These are phyloP conservation scores for Carcharodon carcharias DNA, from an alignment of 2,797 vertebrate genomes.

Conservation along the genomic window DNA sequence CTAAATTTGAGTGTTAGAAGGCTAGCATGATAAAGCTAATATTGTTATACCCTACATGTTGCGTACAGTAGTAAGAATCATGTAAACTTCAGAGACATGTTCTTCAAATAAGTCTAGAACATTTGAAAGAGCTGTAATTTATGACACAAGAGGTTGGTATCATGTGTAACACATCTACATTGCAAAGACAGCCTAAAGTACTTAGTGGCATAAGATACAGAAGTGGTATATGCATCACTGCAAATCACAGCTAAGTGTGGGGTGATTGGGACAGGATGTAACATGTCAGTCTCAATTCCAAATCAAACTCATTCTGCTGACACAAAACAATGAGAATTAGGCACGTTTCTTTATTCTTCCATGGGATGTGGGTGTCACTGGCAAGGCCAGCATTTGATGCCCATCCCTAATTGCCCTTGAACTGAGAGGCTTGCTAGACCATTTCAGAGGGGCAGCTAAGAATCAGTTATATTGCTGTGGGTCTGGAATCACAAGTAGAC, in stretches of 20 bases:
- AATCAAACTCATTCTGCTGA: not conserved
- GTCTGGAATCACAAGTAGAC: too few species aligned
- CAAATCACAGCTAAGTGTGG: not conserved
- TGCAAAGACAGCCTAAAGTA: not conserved
- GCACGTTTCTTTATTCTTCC: too few species aligned
- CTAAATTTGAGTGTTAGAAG: not conserved
- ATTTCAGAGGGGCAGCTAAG: too few species aligned
- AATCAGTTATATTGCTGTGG: too few species aligned
- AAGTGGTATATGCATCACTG: not conserved
- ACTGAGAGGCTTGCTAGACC: too few species aligned
- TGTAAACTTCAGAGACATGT: not conserved
- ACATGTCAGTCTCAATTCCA: not conserved
- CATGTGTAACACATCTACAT: not conserved
- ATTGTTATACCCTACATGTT: not conserved
- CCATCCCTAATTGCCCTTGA: too few species aligned
- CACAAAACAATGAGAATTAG: not conserved
- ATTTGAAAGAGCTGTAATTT: not conserved
- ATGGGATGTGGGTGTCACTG: too few species aligned
- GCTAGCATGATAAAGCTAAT: not conserved
- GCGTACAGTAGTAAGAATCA: not conserved
- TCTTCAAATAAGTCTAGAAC: not conserved
- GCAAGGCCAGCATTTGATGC: too few species aligned
- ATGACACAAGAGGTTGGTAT: not conserved
- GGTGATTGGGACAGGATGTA: not conserved
- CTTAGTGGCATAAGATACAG: not conserved